phyloP scores from a whole-genome alignment of 2,113 vertebrate genomes.

The Clarias macrocephalus region DNA sequence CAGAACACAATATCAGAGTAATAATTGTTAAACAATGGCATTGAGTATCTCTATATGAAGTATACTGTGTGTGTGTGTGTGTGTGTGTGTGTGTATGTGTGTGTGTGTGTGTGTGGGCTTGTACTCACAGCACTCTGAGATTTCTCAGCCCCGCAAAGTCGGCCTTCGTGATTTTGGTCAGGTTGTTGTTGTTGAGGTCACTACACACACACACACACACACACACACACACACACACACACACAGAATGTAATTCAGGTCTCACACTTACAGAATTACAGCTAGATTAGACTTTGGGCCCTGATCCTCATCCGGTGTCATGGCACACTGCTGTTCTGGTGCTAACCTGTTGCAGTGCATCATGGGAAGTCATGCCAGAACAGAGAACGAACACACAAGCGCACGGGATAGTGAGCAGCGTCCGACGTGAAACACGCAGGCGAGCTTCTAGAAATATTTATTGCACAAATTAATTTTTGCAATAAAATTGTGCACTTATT shows the following conservation, averaged over 20 bases:
- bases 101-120: conserved; percentile 6
- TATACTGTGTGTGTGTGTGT: background rate
- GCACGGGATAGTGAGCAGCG: background rate
- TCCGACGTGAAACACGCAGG: background rate
- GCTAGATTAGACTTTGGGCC: conserved; percentile 6
- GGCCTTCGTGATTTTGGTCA: conserved; percentile 94
- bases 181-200: conserved; percentile 98
- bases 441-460: background rate
- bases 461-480: too few species aligned
- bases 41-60: background rate
- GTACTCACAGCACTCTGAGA: conserved; percentile 95
- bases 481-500: too few species aligned
- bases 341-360: conserved; percentile 2
- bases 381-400: background rate
- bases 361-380: background rate
- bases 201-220: conserved; percentile 65
- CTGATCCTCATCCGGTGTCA: background rate
- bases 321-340: background rate
- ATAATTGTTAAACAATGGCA: background rate
- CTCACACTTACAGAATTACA: conserved; percentile 6
- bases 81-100: conserved; percentile 11
- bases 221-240: conserved; percentile 24
- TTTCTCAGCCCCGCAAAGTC: conserved; percentile 94
- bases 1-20: background rate
- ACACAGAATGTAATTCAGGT: conserved; percentile 12